Evolutionary conservation across 2,888 invertebrate species (phyloP).

Genomic region (Sepiola atlantica): DNA sequence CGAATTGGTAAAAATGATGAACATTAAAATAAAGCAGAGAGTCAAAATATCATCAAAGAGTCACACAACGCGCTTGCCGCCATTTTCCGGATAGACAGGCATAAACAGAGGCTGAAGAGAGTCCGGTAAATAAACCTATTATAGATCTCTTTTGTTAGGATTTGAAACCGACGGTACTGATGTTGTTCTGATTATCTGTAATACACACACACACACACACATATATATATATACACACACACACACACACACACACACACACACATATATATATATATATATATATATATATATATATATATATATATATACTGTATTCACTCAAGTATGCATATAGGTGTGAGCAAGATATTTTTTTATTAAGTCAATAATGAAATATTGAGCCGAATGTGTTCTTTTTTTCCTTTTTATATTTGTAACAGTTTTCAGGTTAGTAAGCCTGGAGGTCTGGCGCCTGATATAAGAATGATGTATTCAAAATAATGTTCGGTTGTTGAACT

Average conservation of each 20-base stretch:
- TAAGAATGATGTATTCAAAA: slow-evolving; percentile 24
- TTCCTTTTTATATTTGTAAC: neutral
- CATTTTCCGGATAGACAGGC: too few relatives aligned
- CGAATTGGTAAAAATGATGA: too few relatives aligned
- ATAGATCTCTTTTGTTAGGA: too few relatives aligned
- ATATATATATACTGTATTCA: neutral
- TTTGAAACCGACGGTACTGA: too few relatives aligned
- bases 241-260: neutral
- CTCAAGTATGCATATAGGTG: neutral
- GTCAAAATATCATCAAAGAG: too few relatives aligned
- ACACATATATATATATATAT: neutral
- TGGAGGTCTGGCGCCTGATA: neutral
- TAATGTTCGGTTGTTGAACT: slow-evolving; percentile 16
- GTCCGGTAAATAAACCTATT: too few relatives aligned
- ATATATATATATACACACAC: too few relatives aligned
- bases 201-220: too few relatives aligned
- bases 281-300: neutral
- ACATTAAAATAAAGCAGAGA: too few relatives aligned
- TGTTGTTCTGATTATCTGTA: too few relatives aligned
- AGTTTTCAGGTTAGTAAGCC: neutral
- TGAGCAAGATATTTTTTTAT: neutral
- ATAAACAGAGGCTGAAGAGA: too few relatives aligned
- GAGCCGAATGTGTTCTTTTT: neutral
- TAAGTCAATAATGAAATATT: neutral
- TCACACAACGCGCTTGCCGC: too few relatives aligned